These are phyloP conservation scores for Terebella lapidaria DNA, from an alignment of 2,888 invertebrate genomes.

Conservation along the genomic window DNA sequence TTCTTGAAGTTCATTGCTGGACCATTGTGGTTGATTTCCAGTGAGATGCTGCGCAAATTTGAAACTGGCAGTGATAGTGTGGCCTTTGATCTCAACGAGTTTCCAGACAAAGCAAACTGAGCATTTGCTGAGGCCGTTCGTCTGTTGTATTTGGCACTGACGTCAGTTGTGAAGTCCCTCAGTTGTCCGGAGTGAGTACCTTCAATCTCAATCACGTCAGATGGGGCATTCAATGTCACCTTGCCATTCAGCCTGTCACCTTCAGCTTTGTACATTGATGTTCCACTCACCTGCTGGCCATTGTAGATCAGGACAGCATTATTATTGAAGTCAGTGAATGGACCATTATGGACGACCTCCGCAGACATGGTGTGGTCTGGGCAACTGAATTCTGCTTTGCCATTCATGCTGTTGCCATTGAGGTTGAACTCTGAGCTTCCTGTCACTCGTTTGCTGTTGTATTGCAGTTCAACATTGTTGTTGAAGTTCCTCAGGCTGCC, in stretches of 20 bases:
- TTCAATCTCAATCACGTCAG: constrained; percentile 2
- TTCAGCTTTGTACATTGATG: not conserved
- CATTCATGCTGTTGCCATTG: not conserved
- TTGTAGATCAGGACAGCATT: not conserved
- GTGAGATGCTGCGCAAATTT: not conserved
- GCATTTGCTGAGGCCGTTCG: not conserved
- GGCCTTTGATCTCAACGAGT: constrained; percentile 1
- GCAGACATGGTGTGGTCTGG: not conserved
- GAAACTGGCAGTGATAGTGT: too few species aligned
- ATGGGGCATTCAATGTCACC: constrained; percentile 5
- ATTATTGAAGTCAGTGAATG: constrained; percentile 12
- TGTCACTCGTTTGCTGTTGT: constrained; percentile 4
- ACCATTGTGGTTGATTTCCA: constrained; percentile 14
- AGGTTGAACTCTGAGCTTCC: not conserved
- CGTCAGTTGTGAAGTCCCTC: constrained; percentile 1
- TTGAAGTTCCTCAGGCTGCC: constrained; percentile 13
- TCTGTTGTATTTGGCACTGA: not conserved
- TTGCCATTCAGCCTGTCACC: not conserved
- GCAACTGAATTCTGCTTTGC: not conserved
- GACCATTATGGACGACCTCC: constrained; percentile 8
- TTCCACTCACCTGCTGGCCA: not conserved
- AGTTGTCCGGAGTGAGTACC: constrained; percentile 7
- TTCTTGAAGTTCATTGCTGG: constrained; percentile 6
- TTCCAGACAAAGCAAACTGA: not conserved
- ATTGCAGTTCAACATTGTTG: constrained; percentile 11